Conservation (phyloP, 1,140 invertebrate genomes). For the Druon quercuslanigerum region DNA sequence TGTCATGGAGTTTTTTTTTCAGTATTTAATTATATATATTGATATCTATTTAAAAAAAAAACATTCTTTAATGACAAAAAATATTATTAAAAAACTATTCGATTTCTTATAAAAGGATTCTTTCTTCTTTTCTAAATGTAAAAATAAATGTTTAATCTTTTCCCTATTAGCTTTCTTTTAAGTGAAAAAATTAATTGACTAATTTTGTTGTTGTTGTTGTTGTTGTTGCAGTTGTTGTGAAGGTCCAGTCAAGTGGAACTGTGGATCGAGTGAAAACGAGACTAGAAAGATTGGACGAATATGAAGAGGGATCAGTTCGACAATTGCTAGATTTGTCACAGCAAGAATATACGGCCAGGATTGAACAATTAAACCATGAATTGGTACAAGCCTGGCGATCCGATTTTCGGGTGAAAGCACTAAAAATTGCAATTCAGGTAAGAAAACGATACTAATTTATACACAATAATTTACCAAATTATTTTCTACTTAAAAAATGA, state of each 20-base stretch:
- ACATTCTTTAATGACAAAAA: no score
- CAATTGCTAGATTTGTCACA: constrained; percentile 94
- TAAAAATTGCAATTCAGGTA: constrained; percentile 96
- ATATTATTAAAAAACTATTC: no score
- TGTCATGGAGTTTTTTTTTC: no score
- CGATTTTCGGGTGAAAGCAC: constrained; percentile 95
- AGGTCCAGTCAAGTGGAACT: constrained; percentile 81
- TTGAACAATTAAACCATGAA: constrained; percentile 93
- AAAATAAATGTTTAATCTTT: no score
- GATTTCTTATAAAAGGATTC: no score
- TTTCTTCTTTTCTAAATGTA: no score
- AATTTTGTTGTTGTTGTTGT: constrained; percentile 2
- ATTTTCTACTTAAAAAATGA: no score
- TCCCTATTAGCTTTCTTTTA: no score
- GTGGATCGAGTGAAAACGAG: constrained; percentile 93
- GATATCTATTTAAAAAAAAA: no score
- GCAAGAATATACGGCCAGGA: constrained; percentile 91
- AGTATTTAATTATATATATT: no score
- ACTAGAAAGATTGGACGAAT: constrained; percentile 95
- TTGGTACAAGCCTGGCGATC: constrained; percentile 92
- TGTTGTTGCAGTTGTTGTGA: constrained; percentile 80
- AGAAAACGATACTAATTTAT: background rate
- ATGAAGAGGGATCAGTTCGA: constrained; percentile 91
- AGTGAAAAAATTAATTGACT: no score
- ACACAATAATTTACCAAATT: no score